phyloP scores from a whole-genome alignment of 1,140 invertebrate genomes.

The Pemphigus obesinymphae region DNA sequence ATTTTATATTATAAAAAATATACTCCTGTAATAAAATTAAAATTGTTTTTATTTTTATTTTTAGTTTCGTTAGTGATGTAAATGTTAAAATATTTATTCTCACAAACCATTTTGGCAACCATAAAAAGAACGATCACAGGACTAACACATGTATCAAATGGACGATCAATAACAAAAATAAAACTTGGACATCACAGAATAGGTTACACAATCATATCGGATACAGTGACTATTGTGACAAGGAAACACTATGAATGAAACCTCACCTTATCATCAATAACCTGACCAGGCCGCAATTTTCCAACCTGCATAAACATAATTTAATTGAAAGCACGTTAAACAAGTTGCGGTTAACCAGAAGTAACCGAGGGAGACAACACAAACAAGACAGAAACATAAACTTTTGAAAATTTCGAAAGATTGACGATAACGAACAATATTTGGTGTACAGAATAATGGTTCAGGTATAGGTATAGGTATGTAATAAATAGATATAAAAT shows the following conservation, averaged over 20 bases:
- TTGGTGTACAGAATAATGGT: background rate
- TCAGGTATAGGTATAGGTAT: no score
- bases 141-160: conserved; percentile 8
- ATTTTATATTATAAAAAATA: background rate
- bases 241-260: conserved; percentile 53
- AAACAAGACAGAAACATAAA: conserved; percentile 38
- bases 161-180: conserved; percentile 46
- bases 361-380: conserved; percentile 23
- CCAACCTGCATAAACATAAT: conserved; percentile 55
- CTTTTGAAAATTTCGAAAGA: conserved; percentile 4
- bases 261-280: conserved; percentile 72
- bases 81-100: background rate
- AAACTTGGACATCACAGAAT: conserved; percentile 46
- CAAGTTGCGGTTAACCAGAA: conserved; percentile 23
- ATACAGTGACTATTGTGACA: conserved; percentile 57
- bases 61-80: conserved; percentile 29
- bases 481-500: no score
- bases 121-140: background rate
- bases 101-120: conserved; percentile 23
- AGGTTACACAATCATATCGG: conserved; percentile 51
- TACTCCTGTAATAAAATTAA: conserved; percentile 15
- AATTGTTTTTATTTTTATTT: background rate
- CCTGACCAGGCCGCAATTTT: conserved; percentile 73
- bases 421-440: background rate
- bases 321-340: conserved; percentile 41